Evolutionary conservation across 2,113 vertebrate species (phyloP).

Genomic region (Piprites chloris): DNA sequence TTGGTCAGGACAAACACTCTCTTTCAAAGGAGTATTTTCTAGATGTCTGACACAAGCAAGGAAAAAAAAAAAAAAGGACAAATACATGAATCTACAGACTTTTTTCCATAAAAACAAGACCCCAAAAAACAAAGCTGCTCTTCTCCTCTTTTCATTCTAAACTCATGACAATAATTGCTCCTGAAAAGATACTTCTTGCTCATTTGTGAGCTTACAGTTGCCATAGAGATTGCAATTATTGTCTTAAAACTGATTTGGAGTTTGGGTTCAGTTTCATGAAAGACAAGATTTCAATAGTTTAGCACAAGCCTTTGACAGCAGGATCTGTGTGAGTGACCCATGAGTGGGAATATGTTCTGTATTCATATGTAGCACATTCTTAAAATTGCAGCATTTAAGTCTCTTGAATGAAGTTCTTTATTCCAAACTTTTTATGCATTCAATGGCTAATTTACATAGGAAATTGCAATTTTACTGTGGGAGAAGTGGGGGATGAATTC

Average conservation of each 20-base stretch:
- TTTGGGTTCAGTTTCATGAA: neutral
- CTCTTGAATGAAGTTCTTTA: neutral
- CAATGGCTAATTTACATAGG: neutral
- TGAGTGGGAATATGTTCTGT: neutral
- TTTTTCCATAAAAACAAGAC: neutral
- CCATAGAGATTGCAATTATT: neutral
- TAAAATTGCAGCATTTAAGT: neutral
- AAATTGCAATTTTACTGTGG: neutral
- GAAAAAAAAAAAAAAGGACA: neutral
- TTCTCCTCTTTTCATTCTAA: neutral
- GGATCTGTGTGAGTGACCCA: neutral
- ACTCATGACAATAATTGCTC: neutral
- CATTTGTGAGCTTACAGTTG: neutral
- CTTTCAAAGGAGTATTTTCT: neutral
- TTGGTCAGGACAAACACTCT: neutral
- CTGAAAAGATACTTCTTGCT: neutral
- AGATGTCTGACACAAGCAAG: neutral
- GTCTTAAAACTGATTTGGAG: neutral
- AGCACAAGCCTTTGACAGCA: neutral
- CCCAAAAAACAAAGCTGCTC: neutral
- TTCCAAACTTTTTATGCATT: neutral
- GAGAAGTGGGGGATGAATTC: slow-evolving; percentile 28
- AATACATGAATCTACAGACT: neutral
- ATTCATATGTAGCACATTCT: neutral
- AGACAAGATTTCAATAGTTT: neutral